Conservation (phyloP, 2,888 invertebrate species). For the Hyalella azteca region DNA sequence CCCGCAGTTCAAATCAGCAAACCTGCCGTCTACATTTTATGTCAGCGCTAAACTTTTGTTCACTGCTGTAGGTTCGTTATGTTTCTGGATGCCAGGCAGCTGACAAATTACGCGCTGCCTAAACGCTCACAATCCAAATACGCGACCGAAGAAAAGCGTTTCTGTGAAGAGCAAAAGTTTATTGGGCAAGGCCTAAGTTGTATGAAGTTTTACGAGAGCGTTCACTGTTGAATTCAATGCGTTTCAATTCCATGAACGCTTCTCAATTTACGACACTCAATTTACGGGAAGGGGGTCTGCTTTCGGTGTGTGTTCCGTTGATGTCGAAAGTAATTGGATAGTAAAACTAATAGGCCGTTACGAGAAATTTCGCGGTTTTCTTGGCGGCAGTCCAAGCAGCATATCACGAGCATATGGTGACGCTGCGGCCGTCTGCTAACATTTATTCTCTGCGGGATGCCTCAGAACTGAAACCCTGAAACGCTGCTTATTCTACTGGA, state of each 20-base stretch:
- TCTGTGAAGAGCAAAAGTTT: background rate
- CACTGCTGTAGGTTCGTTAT: background rate
- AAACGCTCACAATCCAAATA: background rate
- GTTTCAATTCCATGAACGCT: background rate
- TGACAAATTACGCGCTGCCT: background rate
- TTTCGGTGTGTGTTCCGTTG: background rate
- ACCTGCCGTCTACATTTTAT: too few relatives aligned
- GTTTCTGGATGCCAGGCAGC: background rate
- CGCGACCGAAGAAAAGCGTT: background rate
- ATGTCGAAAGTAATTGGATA: constrained; percentile 1
- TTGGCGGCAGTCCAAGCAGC: background rate
- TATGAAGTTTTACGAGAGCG: background rate
- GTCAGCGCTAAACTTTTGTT: background rate
- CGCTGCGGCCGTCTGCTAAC: too few relatives aligned
- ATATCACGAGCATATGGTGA: background rate
- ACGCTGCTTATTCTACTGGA: too few relatives aligned
- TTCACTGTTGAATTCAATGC: background rate
- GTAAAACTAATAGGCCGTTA: background rate
- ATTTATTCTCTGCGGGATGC: too few relatives aligned
- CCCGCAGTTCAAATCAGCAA: too few relatives aligned
- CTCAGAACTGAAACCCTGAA: too few relatives aligned
- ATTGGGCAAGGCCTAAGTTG: background rate
- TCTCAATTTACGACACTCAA: constrained; percentile 12
- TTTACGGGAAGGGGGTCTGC: background rate
- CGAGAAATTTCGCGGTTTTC: constrained; percentile 12